Evolutionary conservation across 1,140 invertebrate genomes (phyloP).

Genomic region (Philaenus spumarius): DNA sequence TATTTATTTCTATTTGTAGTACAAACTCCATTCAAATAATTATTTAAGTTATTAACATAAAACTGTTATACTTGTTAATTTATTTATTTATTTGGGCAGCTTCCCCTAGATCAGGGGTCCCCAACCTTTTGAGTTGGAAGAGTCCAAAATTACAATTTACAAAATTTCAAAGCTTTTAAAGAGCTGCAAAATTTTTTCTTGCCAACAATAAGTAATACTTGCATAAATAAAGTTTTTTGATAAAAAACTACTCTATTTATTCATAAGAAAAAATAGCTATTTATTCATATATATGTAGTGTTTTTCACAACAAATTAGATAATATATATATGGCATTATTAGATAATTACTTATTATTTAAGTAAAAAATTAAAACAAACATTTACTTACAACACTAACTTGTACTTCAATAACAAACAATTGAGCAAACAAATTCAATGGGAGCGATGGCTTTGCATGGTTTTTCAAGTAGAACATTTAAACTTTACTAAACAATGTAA

Average conservation of each 20-base stretch:
- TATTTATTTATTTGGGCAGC: too few species aligned
- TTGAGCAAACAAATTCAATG: conserved; percentile 13
- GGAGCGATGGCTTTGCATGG: conserved; percentile 10
- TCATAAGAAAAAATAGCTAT: background rate
- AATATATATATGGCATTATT: conserved; percentile 1
- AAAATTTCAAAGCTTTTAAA: conserved; percentile 9
- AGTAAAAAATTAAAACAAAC: conserved; percentile 2
- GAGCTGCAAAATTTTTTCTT: conserved; percentile 2
- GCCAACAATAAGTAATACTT: conserved; percentile 9
- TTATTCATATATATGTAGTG: background rate
- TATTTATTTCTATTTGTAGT: too few species aligned
- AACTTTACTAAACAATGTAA: conserved; percentile 1
- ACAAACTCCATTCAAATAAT: too few species aligned
- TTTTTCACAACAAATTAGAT: conserved; percentile 13
- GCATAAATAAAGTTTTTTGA: conserved; percentile 7
- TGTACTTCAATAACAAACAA: conserved; percentile 13
- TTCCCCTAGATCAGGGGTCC: background rate
- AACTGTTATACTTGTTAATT: too few species aligned
- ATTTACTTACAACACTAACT: conserved; percentile 12
- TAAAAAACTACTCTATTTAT: background rate
- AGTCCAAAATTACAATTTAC: conserved; percentile 15
- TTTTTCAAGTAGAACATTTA: conserved; percentile 2
- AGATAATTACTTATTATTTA: background rate
- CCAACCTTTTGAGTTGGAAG: background rate
- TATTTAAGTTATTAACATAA: too few species aligned